A percentile compares a stretch with the other conserved stretches of the same genome.
These are phyloP conservation scores for Cryptotis parvus DNA, from an alignment of 2,113 vertebrate species.

Conservation along the genomic window DNA sequence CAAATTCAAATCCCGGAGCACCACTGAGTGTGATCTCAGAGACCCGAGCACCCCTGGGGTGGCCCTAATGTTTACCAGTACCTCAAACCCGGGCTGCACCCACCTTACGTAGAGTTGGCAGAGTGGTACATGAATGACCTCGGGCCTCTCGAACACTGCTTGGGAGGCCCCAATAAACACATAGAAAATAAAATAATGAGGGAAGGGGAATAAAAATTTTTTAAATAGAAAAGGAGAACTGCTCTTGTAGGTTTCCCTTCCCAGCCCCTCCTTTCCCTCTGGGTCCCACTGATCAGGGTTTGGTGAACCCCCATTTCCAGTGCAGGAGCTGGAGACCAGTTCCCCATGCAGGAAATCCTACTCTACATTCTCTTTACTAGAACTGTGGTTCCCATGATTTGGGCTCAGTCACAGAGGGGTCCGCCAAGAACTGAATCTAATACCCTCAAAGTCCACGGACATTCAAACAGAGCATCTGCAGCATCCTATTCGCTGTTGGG, in stretches of 20 bases:
- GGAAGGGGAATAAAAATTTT: too few species aligned
- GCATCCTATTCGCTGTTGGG: too few species aligned
- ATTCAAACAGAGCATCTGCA: too few species aligned
- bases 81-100: too few species aligned
- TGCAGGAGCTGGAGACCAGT: background rate
- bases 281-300: background rate
- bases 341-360: background rate
- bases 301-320: background rate
- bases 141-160: too few species aligned
- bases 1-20: too few species aligned
- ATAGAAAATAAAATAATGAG: too few species aligned
- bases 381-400: background rate
- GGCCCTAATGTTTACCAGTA: too few species aligned
- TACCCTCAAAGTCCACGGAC: background rate
- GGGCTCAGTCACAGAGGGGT: background rate
- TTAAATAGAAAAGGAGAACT: background rate
- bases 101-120: background rate
- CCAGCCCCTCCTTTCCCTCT: background rate
- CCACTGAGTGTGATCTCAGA: too few species aligned
- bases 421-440: background rate
- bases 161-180: too few species aligned
- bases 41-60: too few species aligned
- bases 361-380: background rate
- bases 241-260: accelerated
- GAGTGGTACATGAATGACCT: background rate